These are phyloP conservation scores for Drosophila watanabei DNA, from an alignment of 1,140 invertebrate species.

Conservation along the genomic window DNA sequence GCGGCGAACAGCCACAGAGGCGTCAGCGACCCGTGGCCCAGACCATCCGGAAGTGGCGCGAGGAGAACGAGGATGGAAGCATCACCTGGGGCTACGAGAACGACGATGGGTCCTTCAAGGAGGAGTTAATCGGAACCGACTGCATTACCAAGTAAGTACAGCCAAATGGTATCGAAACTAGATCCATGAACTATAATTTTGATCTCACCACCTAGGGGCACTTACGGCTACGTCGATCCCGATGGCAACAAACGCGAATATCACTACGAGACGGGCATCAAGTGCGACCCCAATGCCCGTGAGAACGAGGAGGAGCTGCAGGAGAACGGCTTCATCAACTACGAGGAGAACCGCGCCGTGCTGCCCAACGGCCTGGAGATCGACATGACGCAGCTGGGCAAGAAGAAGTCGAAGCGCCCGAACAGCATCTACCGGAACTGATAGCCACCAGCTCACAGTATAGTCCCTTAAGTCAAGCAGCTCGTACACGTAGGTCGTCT, in stretches of 20 bases:
- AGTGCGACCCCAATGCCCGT: conserved; percentile 88
- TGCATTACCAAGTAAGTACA: conserved; percentile 89
- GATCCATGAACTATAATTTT: neutral
- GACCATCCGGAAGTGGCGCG: conserved; percentile 91
- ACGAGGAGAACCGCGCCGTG: conserved; percentile 90
- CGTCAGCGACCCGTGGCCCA: conserved; percentile 88
- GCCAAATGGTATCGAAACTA: neutral
- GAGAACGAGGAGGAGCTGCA: conserved; percentile 88
- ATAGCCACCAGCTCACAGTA: conserved; percentile 37
- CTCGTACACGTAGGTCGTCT: conserved; percentile 51
- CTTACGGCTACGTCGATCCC: conserved; percentile 93
- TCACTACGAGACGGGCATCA: conserved; percentile 90
- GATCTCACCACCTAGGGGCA: conserved; percentile 87
- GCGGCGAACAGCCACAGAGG: conserved; percentile 59
- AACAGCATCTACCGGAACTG: conserved; percentile 71
- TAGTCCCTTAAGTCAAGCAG: conserved; percentile 66
- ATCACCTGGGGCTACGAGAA: conserved; percentile 95
- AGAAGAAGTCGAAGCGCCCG: conserved; percentile 89
- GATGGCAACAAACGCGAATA: conserved; percentile 91
- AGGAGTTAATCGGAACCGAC: conserved; percentile 92
- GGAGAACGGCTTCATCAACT: conserved; percentile 90
- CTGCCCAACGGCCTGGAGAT: conserved; percentile 90
- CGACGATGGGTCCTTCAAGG: conserved; percentile 90
- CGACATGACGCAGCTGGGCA: conserved; percentile 89
- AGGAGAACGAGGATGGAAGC: conserved; percentile 92